These are phyloP conservation scores for Polymixis lichenea DNA, from an alignment of 2,888 invertebrate species.

Conservation along the genomic window DNA sequence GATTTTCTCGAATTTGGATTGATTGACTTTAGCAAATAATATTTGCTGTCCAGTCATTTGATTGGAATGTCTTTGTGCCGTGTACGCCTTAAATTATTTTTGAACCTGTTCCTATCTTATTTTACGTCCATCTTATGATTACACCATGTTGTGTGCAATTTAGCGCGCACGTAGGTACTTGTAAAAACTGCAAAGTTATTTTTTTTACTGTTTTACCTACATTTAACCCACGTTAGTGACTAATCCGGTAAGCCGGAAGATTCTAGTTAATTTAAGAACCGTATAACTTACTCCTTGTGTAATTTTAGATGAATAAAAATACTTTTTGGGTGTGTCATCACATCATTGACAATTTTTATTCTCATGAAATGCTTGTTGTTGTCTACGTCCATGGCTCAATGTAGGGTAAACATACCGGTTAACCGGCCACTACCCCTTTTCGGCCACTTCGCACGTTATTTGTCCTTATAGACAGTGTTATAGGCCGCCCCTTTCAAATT, in stretches of 20 bases:
- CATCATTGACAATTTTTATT: neutral
- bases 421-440: too few species aligned
- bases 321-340: conserved; percentile 48
- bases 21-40: conserved; percentile 22
- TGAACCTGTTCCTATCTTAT: neutral
- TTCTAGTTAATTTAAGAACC: conserved; percentile 15
- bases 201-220: too few species aligned
- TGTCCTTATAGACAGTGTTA: too few species aligned
- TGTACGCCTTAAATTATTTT: conserved; percentile 6
- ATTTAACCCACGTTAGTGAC: too few species aligned
- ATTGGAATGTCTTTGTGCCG: conserved; percentile 60
- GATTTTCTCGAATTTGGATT: neutral
- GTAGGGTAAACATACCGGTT: too few species aligned
- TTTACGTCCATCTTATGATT: neutral
- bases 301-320: conserved; percentile 28
- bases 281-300: conserved; percentile 34
- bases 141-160: neutral
- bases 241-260: conserved; percentile 35
- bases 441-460: too few species aligned
- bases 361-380: neutral
- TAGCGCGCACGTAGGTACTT: conserved; percentile 14
- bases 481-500: too few species aligned
- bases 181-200: conserved; percentile 23
- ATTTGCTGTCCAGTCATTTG: conserved; percentile 39
- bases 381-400: neutral